Evolutionary conservation across 2,113 vertebrate species (phyloP).

Genomic region (Plecturocebus donacophilus): DNA sequence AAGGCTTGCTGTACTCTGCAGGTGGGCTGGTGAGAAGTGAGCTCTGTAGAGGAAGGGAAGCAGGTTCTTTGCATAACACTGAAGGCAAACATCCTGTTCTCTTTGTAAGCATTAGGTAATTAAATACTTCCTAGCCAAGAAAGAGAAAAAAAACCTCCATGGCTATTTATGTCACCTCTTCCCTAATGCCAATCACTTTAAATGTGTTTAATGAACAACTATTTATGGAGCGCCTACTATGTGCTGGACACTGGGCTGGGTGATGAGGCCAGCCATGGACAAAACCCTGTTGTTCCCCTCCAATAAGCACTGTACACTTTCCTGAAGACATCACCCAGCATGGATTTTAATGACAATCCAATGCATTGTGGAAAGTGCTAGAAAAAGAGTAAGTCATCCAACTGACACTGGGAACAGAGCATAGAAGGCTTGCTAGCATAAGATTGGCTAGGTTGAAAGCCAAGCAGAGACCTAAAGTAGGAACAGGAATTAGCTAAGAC

Average conservation of each 20-base stretch:
- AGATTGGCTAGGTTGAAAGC: background rate
- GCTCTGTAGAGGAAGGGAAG: background rate
- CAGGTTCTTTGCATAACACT: background rate
- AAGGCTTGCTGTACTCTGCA: background rate
- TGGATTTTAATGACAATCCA: background rate
- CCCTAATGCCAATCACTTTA: background rate
- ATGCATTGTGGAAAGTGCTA: background rate
- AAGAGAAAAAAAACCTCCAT: background rate
- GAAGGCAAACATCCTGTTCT: background rate
- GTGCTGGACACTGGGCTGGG: background rate
- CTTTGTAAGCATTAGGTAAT: constrained; percentile 21
- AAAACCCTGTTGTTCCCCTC: background rate
- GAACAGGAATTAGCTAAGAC: background rate
- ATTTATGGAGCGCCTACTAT: background rate
- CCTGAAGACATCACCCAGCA: background rate
- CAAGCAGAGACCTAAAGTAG: background rate
- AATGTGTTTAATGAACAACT: background rate
- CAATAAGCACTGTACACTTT: background rate
- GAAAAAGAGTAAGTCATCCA: background rate
- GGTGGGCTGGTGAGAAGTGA: background rate
- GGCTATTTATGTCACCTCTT: background rate
- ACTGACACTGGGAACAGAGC: background rate
- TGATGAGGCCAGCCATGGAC: background rate
- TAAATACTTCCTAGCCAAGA: background rate
- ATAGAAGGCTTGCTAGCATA: background rate